A percentile compares a stretch with the other conserved stretches of the same genome.
Conservation (phyloP, 2,113 vertebrate species). For the Oenanthe melanoleuca region DNA sequence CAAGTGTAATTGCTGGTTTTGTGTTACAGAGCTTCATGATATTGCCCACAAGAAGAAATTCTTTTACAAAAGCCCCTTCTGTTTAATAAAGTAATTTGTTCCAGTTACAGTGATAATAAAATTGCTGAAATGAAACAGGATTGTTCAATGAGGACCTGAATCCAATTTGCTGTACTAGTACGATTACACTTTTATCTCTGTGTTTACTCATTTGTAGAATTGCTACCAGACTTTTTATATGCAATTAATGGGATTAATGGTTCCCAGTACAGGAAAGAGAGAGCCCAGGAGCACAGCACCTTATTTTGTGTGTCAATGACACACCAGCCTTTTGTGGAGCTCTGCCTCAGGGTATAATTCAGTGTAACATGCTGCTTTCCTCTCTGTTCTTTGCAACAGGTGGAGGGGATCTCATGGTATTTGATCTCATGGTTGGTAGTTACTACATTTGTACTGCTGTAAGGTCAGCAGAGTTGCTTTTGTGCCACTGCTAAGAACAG, state of each 20-base stretch:
- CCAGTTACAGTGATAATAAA: slow-evolving; percentile 84
- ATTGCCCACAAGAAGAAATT: slow-evolving; percentile 74
- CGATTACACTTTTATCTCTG: slow-evolving; percentile 77
- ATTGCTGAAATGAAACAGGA: slow-evolving; percentile 83
- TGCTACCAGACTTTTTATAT: slow-evolving; percentile 76
- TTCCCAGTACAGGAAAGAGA: slow-evolving; percentile 49
- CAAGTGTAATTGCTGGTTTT: slow-evolving; percentile 75
- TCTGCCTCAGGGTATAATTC: not conserved
- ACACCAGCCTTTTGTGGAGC: not conserved
- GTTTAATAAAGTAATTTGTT: slow-evolving; percentile 86
- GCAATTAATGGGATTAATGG: slow-evolving; percentile 82
- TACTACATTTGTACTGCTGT: not conserved
- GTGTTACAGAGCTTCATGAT: slow-evolving; percentile 74
- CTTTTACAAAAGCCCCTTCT: slow-evolving; percentile 75
- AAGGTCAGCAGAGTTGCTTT: not conserved
- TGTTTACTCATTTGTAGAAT: slow-evolving; percentile 86
- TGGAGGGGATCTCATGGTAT: not conserved
- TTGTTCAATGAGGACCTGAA: slow-evolving; percentile 77
- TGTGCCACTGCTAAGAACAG: not conserved
- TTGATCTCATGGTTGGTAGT: not conserved
- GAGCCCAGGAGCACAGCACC: slow-evolving; percentile 27
- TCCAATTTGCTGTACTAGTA: slow-evolving; percentile 80
- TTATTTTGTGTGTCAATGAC: not conserved
- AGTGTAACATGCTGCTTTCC: not conserved
- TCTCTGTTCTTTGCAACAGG: not conserved